These are phyloP conservation scores for Papilio gigon DNA, from an alignment of 2,888 invertebrate species.

Conservation along the genomic window DNA sequence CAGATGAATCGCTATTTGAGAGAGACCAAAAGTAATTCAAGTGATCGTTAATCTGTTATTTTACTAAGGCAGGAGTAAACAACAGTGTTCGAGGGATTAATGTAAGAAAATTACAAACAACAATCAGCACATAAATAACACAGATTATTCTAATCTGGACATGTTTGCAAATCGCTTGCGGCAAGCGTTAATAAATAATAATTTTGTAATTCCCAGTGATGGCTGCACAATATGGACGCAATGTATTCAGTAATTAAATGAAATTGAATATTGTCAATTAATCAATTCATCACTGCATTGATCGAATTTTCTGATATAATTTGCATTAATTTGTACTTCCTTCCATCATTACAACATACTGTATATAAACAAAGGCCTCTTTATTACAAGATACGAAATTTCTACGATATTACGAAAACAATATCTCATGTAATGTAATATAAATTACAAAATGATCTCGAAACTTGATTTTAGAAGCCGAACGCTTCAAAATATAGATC, in stretches of 20 bases:
- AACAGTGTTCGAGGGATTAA: background rate
- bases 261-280: constrained; percentile 1
- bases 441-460: background rate
- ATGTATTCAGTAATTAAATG: constrained; percentile 7
- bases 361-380: too few species aligned
- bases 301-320: background rate
- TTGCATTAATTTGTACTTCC: too few species aligned
- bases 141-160: constrained; percentile 23
- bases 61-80: background rate
- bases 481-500: background rate
- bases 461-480: background rate
- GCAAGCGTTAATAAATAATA: constrained; percentile 24
- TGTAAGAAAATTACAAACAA: constrained; percentile 13
- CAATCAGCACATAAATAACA: constrained; percentile 22
- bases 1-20: too few species aligned
- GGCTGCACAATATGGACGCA: constrained; percentile 5
- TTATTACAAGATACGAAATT: too few species aligned
- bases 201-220: constrained; percentile 7
- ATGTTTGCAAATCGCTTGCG: constrained; percentile 21
- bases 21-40: too few species aligned
- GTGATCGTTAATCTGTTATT: background rate
- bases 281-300: background rate
- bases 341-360: too few species aligned
- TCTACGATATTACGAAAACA: too few species aligned
- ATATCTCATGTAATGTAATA: background rate